Evolutionary conservation across 30 jellyfish, hydroid and myxozoan genomes (phyloP).

Genomic region (Catostylus mosaicus): DNA sequence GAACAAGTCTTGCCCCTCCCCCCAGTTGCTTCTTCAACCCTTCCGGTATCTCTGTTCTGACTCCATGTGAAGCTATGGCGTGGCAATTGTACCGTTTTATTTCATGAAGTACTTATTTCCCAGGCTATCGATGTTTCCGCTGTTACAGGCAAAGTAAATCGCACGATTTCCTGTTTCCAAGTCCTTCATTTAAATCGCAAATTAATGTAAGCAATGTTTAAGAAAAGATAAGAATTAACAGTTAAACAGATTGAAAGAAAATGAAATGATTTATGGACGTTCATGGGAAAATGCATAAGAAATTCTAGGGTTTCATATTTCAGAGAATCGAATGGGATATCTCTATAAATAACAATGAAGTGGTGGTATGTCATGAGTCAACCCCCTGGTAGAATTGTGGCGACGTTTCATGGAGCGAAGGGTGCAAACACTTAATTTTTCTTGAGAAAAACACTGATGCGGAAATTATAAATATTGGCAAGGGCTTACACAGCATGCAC

Average conservation of each 20-base stretch:
- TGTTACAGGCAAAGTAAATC: neutral
- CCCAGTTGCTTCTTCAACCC: too few species aligned
- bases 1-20: too few species aligned
- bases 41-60: too few species aligned
- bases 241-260: neutral
- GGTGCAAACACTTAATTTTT: conserved; percentile 32
- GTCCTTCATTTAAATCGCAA: too few species aligned
- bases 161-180: conserved; percentile 37
- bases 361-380: neutral
- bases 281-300: neutral
- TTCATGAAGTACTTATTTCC: too few species aligned
- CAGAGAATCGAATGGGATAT: neutral
- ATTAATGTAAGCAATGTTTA: too few species aligned
- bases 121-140: conserved; percentile 4
- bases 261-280: neutral
- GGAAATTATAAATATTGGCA: conserved; percentile 13
- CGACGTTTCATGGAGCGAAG: conserved; percentile 3
- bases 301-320: neutral
- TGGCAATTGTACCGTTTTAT: too few species aligned
- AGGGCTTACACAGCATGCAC: conserved; percentile 54
- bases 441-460: neutral
- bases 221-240: too few species aligned
- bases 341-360: conserved; percentile 29
- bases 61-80: too few species aligned
- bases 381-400: conserved; percentile 34